Conservation (phyloP, 2,113 vertebrate genomes). For the Pseudorasbora parva region DNA sequence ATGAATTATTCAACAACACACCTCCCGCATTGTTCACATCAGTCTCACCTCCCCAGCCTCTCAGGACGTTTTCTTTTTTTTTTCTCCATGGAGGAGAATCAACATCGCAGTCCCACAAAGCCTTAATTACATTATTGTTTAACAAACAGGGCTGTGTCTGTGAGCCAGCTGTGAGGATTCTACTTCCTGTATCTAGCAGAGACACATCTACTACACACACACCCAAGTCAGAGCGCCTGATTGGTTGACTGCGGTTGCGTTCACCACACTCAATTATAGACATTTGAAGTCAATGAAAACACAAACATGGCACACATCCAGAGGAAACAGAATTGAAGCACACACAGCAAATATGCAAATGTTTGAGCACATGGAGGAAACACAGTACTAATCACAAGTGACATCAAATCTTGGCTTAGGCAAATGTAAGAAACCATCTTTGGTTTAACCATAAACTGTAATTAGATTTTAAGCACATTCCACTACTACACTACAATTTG, state of each 20-base stretch:
- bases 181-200: not conserved
- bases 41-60: constrained; percentile 29
- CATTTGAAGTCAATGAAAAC: constrained; percentile 21
- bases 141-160: constrained; percentile 54
- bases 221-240: constrained; percentile 10
- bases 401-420: not conserved
- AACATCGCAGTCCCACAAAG: constrained; percentile 58
- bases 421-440: not conserved
- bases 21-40: constrained; percentile 57
- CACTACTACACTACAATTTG: not conserved
- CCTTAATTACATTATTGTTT: constrained; percentile 63
- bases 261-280: constrained; percentile 32
- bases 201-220: constrained; percentile 15
- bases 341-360: not conserved
- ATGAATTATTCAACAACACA: constrained; percentile 66
- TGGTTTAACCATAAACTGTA: not conserved
- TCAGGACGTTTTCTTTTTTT: constrained; percentile 15
- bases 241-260: constrained; percentile 25
- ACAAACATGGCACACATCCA: constrained; percentile 22
- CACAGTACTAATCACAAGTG: not conserved
- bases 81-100: constrained; percentile 35
- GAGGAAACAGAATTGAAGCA: not conserved
- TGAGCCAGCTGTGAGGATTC: constrained; percentile 30
- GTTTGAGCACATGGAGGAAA: not conserved
- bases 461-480: not conserved